Conservation (phyloP, 1,140 invertebrate species). For the Drosophila baimaii region DNA sequence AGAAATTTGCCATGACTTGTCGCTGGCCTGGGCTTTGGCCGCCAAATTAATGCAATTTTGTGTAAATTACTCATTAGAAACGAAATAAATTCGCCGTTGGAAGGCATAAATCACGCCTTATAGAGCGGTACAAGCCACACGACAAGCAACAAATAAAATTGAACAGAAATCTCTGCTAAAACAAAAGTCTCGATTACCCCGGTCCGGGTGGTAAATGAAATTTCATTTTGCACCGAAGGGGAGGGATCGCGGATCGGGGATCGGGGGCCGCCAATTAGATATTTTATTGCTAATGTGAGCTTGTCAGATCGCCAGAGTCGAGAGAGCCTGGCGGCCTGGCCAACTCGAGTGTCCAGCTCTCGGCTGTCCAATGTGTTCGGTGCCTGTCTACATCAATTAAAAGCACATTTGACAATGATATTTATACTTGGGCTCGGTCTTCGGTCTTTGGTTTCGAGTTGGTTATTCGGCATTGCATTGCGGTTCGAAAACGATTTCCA, state of each 20-base stretch:
- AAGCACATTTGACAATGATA: slow-evolving; percentile 82
- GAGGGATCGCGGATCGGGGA: background rate
- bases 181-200: slow-evolving; percentile 77
- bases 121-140: slow-evolving; percentile 67
- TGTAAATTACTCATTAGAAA: slow-evolving; percentile 83
- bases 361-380: slow-evolving; percentile 76
- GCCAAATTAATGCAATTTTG: slow-evolving; percentile 82
- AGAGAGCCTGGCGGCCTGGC: slow-evolving; percentile 27
- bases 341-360: slow-evolving; percentile 69
- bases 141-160: slow-evolving; percentile 53
- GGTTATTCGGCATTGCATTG: slow-evolving; percentile 5
- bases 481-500: slow-evolving; percentile 12
- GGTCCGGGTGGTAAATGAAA: slow-evolving; percentile 63
- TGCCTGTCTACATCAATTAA: slow-evolving; percentile 81
- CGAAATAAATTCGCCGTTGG: slow-evolving; percentile 75
- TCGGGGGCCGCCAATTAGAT: slow-evolving; percentile 72
- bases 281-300: slow-evolving; percentile 82
- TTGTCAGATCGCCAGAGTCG: slow-evolving; percentile 57
- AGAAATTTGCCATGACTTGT: slow-evolving; percentile 81
- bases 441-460: background rate
- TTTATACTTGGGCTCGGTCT: slow-evolving; percentile 59
- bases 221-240: slow-evolving; percentile 56
- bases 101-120: slow-evolving; percentile 75
- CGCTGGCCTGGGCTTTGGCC: slow-evolving; percentile 60
- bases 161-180: slow-evolving; percentile 52